Evolutionary conservation across 2,113 vertebrate species (phyloP).

Genomic region (Anarhynchus alexandrinus): DNA sequence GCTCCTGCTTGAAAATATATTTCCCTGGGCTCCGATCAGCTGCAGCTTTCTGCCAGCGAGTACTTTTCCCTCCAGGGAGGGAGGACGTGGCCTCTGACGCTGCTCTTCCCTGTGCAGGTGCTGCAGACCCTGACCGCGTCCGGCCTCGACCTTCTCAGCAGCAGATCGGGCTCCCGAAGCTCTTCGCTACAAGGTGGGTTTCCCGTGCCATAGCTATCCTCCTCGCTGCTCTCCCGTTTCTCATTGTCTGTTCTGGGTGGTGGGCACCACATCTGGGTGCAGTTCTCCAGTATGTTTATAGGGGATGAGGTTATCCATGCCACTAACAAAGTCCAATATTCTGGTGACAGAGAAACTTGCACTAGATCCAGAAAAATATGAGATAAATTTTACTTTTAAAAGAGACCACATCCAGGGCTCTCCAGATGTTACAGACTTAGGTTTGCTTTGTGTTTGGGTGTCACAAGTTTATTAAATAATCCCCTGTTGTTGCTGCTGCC

Average conservation of each 20-base stretch:
- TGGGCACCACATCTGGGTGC: neutral
- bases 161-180: neutral
- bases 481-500: neutral
- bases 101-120: neutral
- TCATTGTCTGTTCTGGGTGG: neutral
- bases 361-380: neutral
- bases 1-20: neutral
- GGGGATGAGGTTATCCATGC: neutral
- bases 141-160: neutral
- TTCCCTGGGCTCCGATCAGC: neutral
- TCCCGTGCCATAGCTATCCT: neutral
- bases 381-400: neutral
- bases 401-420: neutral
- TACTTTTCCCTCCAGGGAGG: neutral
- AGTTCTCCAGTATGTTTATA: neutral
- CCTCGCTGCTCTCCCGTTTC: neutral
- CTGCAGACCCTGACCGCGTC: rapidly evolving
- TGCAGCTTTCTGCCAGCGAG: neutral
- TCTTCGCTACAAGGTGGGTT: neutral
- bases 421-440: neutral
- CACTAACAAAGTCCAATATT: neutral
- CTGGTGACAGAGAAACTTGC: neutral
- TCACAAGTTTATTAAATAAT: neutral
- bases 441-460: neutral
- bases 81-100: neutral